Evolutionary conservation across 2,113 vertebrate genomes (phyloP).

Genomic region (Gracilinanus agilis): DNA sequence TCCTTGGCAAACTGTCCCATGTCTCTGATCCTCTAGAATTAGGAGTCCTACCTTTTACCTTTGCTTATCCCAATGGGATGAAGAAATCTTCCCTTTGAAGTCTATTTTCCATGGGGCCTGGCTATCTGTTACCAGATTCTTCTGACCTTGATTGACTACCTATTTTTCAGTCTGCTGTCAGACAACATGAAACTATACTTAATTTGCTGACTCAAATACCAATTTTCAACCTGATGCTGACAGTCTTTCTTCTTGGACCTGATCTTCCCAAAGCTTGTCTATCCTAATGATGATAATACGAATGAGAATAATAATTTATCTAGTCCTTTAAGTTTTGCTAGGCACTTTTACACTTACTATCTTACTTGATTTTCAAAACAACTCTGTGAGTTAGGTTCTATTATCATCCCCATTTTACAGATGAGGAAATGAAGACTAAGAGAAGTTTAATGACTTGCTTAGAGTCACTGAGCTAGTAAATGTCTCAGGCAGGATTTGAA

Average conservation of each 20-base stretch:
- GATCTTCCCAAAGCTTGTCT: background rate
- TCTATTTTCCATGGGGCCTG: background rate
- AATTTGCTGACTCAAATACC: background rate
- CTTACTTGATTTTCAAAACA: background rate
- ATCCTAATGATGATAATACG: background rate
- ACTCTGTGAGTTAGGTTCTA: background rate
- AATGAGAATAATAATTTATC: too few relatives aligned
- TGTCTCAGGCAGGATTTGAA: background rate
- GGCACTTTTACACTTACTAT: background rate
- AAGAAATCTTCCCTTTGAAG: background rate
- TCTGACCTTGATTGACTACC: background rate
- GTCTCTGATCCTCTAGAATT: background rate
- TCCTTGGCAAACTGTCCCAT: background rate
- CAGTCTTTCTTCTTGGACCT: background rate
- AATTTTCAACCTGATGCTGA: background rate
- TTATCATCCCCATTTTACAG: background rate
- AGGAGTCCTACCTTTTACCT: background rate
- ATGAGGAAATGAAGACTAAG: too few relatives aligned
- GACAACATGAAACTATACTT: background rate
- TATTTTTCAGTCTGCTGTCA: background rate
- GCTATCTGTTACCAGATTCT: background rate
- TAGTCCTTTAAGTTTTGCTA: background rate
- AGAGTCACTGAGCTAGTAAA: background rate
- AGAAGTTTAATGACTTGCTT: background rate
- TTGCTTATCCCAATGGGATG: background rate